phyloP scores from a whole-genome alignment of 2,888 invertebrate genomes.

The Molorchus minor region DNA sequence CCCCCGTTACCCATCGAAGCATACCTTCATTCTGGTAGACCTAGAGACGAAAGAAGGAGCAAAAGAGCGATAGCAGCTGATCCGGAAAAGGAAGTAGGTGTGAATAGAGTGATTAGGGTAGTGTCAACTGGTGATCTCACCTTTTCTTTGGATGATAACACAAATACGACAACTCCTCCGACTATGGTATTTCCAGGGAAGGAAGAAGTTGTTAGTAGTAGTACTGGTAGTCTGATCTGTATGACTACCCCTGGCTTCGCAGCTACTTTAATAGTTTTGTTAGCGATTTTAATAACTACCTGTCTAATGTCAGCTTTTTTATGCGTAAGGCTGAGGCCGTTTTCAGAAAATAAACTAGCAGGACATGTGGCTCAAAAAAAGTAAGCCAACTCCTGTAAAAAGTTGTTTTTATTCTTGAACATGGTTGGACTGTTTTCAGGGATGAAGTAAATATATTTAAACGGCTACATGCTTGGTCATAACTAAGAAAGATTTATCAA shows the following conservation, averaged over 20 bases:
- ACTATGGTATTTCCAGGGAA: slow-evolving; percentile 78
- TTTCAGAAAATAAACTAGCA: slow-evolving; percentile 63
- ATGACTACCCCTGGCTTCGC: slow-evolving; percentile 96
- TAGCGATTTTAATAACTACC: slow-evolving; percentile 84
- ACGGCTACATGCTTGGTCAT: slow-evolving; percentile 48
- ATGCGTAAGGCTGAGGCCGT: slow-evolving; percentile 81
- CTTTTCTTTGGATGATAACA: slow-evolving; percentile 79
- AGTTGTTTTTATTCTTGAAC: slow-evolving; percentile 74
- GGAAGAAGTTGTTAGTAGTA: slow-evolving; percentile 66
- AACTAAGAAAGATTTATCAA: slow-evolving; percentile 36
- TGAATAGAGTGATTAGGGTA: slow-evolving; percentile 86
- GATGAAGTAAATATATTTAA: slow-evolving; percentile 30
- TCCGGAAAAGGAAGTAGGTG: slow-evolving; percentile 85
- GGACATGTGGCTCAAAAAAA: slow-evolving; percentile 39
- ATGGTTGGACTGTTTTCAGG: slow-evolving; percentile 11
- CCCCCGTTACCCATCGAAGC: slow-evolving; percentile 72
- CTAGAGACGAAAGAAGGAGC: slow-evolving; percentile 77
- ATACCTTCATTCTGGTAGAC: slow-evolving; percentile 73
- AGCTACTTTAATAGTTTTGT: slow-evolving; percentile 82
- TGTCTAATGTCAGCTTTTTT: slow-evolving; percentile 87
- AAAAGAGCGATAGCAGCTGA: slow-evolving; percentile 66
- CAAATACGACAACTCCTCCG: slow-evolving; percentile 67
- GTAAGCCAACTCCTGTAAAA: slow-evolving; percentile 66
- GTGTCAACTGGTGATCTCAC: slow-evolving; percentile 91
- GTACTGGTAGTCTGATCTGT: slow-evolving; percentile 75